phyloP scores from a whole-genome alignment of 2,797 vertebrate genomes.

The Neomorphus geoffroyi region DNA sequence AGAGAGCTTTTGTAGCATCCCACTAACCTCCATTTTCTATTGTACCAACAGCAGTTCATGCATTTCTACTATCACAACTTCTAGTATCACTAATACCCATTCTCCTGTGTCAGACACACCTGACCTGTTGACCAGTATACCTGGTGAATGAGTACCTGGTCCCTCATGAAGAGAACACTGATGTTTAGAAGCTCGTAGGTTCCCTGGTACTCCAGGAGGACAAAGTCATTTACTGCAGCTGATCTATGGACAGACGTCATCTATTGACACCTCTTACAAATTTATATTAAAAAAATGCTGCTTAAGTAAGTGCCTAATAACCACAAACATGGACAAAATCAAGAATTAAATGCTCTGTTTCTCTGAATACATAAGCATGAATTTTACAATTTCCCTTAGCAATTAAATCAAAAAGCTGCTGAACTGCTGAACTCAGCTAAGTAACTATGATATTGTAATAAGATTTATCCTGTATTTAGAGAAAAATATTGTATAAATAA shows the following conservation, averaged over 20 bases:
- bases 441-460: background rate
- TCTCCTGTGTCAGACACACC: background rate
- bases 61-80: background rate
- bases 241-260: background rate
- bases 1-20: background rate
- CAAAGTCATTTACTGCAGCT: background rate
- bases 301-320: background rate
- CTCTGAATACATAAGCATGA: background rate
- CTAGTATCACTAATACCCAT: background rate
- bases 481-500: background rate
- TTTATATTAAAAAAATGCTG: background rate
- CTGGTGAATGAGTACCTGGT: background rate
- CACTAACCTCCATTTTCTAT: background rate
- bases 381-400: background rate
- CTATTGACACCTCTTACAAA: background rate
- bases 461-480: background rate
- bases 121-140: background rate
- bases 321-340: background rate
- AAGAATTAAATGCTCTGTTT: background rate
- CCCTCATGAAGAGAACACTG: background rate
- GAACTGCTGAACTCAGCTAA: background rate
- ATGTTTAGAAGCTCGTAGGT: background rate
- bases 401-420: background rate
- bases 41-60: background rate
- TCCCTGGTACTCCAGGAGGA: background rate